These are phyloP conservation scores for Clitarchus hookeri DNA, from an alignment of 2,888 invertebrate species.

Conservation along the genomic window DNA sequence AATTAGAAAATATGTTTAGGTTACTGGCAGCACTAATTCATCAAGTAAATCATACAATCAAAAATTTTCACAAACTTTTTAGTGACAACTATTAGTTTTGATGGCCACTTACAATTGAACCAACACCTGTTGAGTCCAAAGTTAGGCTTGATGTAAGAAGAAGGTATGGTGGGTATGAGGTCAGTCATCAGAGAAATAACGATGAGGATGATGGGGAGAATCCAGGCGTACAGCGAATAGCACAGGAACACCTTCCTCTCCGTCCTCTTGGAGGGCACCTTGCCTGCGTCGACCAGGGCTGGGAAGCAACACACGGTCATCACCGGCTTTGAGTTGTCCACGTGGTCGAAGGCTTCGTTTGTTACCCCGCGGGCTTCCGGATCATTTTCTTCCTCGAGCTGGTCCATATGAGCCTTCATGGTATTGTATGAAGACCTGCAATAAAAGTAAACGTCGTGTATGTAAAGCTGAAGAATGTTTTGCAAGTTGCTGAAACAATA, in stretches of 20 bases:
- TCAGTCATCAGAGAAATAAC: slow-evolving; percentile 63
- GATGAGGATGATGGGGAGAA: slow-evolving; percentile 59
- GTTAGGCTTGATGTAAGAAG: slow-evolving; percentile 62
- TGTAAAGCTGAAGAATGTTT: too few relatives aligned
- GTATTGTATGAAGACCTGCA: slow-evolving; percentile 6
- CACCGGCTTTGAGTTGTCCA: background rate
- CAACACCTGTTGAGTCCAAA: slow-evolving; percentile 64
- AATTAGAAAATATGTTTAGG: too few relatives aligned
- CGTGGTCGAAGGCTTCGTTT: background rate
- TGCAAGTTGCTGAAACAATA: too few relatives aligned
- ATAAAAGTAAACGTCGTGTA: too few relatives aligned
- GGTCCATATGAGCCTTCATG: background rate
- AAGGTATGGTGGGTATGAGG: slow-evolving; percentile 63
- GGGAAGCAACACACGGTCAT: background rate
- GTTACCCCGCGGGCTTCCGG: background rate
- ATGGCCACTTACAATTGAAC: slow-evolving; percentile 62
- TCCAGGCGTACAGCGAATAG: slow-evolving; percentile 64
- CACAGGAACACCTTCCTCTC: slow-evolving; percentile 55
- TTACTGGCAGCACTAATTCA: too few relatives aligned
- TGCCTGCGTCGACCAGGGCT: background rate
- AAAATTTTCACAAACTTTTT: too few relatives aligned
- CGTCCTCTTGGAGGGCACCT: background rate
- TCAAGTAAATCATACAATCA: too few relatives aligned
- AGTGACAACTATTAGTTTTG: too few relatives aligned
- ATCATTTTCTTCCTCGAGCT: background rate